Conservation (phyloP, 2,797 vertebrate species). For the Halcyon leucocephala region DNA sequence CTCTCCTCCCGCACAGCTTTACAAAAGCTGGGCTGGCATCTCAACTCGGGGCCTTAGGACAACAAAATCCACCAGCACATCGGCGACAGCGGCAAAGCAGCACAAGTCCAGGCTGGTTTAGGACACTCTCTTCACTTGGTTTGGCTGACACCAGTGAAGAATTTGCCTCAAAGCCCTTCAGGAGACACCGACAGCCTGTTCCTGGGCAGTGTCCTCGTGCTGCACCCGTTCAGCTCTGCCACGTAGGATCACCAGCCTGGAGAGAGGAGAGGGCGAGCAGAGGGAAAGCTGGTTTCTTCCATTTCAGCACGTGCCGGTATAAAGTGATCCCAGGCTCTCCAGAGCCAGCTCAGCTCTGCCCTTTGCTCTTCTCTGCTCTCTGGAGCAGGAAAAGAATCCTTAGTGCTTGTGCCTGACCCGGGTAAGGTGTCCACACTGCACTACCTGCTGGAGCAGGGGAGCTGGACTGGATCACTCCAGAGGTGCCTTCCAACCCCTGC, state of each 20-base stretch:
- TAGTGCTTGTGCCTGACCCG: accelerated
- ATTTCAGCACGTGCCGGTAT: neutral
- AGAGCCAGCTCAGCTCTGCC: neutral
- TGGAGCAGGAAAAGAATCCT: neutral
- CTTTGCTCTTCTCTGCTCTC: neutral
- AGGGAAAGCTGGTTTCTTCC: neutral
- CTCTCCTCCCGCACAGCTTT: accelerated
- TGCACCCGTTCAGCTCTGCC: neutral
- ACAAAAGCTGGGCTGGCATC: neutral
- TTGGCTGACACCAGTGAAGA: neutral
- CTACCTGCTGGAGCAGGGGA: neutral
- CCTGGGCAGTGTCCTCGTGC: neutral
- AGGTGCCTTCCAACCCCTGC: neutral
- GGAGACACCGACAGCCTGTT: neutral
- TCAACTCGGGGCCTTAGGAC: neutral
- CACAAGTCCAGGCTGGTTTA: neutral
- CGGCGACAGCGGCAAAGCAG: neutral
- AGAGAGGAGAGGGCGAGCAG: neutral
- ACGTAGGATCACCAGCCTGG: accelerated
- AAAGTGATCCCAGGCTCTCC: neutral
- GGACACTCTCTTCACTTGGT: neutral
- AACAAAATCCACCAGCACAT: neutral
- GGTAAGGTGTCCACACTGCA: accelerated
- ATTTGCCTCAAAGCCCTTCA: neutral
- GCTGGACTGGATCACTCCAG: neutral